Evolutionary conservation across 2,888 invertebrate genomes (phyloP).

Genomic region (Myopa tessellatipennis): DNA sequence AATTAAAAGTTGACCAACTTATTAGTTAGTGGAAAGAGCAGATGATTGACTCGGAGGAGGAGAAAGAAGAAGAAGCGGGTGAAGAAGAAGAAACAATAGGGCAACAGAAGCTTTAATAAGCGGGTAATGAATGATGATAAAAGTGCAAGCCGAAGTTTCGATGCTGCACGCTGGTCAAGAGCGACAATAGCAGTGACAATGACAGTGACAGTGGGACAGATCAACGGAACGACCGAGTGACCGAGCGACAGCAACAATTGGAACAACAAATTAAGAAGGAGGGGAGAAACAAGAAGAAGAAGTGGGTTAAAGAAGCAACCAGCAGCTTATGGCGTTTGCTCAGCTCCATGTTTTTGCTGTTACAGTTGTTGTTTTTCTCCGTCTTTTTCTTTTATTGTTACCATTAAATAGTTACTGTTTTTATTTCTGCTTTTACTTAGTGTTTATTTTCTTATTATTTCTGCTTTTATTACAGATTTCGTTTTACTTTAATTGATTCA

Average conservation of each 20-base stretch:
- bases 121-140: background rate
- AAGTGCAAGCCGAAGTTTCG: background rate
- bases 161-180: background rate
- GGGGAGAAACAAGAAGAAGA: background rate
- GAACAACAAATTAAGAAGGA: background rate
- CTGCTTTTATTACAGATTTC: no score
- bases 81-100: background rate
- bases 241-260: background rate
- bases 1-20: no score
- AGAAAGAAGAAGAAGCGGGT: background rate
- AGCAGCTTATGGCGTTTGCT: background rate
- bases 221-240: no score
- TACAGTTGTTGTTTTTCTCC: slow-evolving; percentile 11
- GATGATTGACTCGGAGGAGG: no score
- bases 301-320: slow-evolving; percentile 16
- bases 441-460: background rate
- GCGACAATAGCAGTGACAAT: background rate
- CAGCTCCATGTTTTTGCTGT: background rate
- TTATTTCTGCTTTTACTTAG: slow-evolving; percentile 5
- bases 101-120: background rate
- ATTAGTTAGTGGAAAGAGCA: no score
- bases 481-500: no score
- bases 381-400: slow-evolving; percentile 1
- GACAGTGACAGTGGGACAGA: no score
- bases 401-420: slow-evolving; percentile 16